These are phyloP conservation scores for Ophiodon elongatus DNA, from an alignment of 2,113 vertebrate genomes.

Conservation along the genomic window DNA sequence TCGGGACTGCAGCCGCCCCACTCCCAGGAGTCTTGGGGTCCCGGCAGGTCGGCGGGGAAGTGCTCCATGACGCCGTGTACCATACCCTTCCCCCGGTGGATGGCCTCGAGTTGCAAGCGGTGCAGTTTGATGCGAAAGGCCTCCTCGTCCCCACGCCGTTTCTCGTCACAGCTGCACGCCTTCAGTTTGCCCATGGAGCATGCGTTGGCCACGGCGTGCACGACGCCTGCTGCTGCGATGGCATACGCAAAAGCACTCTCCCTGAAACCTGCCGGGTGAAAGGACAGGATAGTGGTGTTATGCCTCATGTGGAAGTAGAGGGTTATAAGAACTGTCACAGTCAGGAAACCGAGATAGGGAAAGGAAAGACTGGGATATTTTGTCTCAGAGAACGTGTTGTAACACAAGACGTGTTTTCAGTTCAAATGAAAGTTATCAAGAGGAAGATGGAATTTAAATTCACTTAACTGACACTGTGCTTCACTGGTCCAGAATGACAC, in stretches of 20 bases:
- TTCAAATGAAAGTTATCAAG: background rate
- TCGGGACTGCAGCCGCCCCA: conserved; percentile 99
- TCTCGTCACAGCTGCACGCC: conserved; percentile 93
- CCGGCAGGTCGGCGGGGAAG: conserved; percentile 87
- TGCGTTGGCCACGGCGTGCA: conserved; percentile 96
- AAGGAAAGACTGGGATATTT: background rate
- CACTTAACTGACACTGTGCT: conserved; percentile 2
- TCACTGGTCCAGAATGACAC: conserved; percentile 22
- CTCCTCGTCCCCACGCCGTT: conserved; percentile 93
- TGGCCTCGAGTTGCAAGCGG: conserved; percentile 94
- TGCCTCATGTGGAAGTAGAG: background rate
- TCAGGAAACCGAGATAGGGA: conserved; percentile 1
- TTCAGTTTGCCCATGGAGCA: conserved; percentile 97
- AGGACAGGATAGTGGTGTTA: background rate
- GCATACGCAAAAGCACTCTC: conserved; percentile 98
- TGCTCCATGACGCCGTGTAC: conserved; percentile 96
- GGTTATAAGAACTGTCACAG: conserved; percentile 20
- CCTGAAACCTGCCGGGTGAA: conserved; percentile 88
- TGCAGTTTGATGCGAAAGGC: conserved; percentile 95
- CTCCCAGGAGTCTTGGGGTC: conserved; percentile 97
- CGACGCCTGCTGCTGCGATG: conserved; percentile 93
- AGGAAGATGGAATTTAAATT: background rate
- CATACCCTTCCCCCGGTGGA: conserved; percentile 96
- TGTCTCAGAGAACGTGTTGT: background rate
- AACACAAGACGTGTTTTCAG: background rate